Evolutionary conservation across 64 coral and sea anemone species (phyloP).

Genomic region (Exaiptasia diaphana): DNA sequence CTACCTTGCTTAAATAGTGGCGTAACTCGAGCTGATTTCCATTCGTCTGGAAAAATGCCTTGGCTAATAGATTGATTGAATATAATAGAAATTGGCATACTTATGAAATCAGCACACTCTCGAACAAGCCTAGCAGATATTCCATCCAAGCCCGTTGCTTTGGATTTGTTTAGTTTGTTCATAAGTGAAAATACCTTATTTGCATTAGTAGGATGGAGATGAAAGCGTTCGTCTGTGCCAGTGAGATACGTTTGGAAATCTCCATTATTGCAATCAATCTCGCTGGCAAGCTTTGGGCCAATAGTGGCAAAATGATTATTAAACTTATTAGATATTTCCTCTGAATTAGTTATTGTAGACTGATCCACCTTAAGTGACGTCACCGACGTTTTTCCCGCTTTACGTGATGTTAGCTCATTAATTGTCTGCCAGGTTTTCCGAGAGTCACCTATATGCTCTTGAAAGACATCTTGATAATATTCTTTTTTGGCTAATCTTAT

Average conservation of each 20-base stretch:
- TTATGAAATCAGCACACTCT: constrained; percentile 18
- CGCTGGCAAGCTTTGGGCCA: background rate
- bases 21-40: too few relatives aligned
- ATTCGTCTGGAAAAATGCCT: too few relatives aligned
- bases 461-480: constrained; percentile 6
- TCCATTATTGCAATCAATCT: background rate
- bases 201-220: constrained; percentile 15
- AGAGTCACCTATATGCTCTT: background rate
- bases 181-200: background rate
- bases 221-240: background rate
- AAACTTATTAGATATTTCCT: too few relatives aligned
- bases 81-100: background rate
- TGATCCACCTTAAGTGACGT: background rate
- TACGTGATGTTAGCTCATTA: background rate
- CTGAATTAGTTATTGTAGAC: background rate
- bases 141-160: background rate
- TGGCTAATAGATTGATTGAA: too few relatives aligned
- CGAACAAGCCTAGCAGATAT: constrained; percentile 29
- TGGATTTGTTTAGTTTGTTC: constrained; percentile 11
- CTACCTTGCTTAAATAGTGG: too few relatives aligned
- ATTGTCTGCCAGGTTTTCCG: constrained; percentile 4
- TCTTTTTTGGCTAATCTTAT: constrained; percentile 22
- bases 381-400: background rate
- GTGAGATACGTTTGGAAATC: background rate
- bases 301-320: too few relatives aligned